These are phyloP conservation scores for Pangasius macronema DNA, from an alignment of 2,797 vertebrate genomes.

Conservation along the genomic window DNA sequence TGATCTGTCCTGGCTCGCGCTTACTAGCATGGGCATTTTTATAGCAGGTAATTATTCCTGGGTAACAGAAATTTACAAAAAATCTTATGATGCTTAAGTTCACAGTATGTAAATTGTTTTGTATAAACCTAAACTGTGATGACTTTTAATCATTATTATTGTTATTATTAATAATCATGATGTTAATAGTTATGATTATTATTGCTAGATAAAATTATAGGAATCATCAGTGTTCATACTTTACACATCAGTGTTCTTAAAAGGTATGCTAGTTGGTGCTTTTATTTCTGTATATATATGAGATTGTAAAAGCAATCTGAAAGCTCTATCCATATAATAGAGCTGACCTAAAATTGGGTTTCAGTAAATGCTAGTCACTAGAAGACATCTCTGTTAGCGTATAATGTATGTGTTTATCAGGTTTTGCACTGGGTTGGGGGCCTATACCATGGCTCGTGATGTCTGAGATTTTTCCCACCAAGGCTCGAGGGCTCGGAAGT, in stretches of 20 bases:
- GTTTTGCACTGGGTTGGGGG: slow-evolving; percentile 88
- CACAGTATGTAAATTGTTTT: background rate
- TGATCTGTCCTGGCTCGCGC: slow-evolving; percentile 83
- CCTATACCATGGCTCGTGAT: slow-evolving; percentile 88
- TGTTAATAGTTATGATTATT: too few relatives aligned
- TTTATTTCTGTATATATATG: background rate
- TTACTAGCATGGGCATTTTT: slow-evolving; percentile 86
- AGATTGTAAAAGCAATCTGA: background rate
- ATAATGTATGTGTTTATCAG: slow-evolving; percentile 63
- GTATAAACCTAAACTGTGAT: background rate
- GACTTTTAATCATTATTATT: background rate
- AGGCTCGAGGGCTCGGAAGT: slow-evolving; percentile 77
- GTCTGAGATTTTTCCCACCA: slow-evolving; percentile 87
- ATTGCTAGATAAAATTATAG: background rate
- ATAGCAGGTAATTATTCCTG: slow-evolving; percentile 79
- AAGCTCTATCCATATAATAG: background rate
- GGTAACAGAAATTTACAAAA: background rate
- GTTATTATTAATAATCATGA: too few relatives aligned
- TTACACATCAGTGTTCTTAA: background rate
- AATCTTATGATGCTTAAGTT: background rate
- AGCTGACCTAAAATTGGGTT: background rate
- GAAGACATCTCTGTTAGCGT: background rate
- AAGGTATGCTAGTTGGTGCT: background rate
- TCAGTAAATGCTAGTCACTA: background rate
- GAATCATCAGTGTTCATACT: background rate